Percentiles rank a stretch among this genome's conserved stretches.
Evolutionary conservation across 2,888 invertebrate species (phyloP).

Genomic region (Macrostomum cliftonense): DNA sequence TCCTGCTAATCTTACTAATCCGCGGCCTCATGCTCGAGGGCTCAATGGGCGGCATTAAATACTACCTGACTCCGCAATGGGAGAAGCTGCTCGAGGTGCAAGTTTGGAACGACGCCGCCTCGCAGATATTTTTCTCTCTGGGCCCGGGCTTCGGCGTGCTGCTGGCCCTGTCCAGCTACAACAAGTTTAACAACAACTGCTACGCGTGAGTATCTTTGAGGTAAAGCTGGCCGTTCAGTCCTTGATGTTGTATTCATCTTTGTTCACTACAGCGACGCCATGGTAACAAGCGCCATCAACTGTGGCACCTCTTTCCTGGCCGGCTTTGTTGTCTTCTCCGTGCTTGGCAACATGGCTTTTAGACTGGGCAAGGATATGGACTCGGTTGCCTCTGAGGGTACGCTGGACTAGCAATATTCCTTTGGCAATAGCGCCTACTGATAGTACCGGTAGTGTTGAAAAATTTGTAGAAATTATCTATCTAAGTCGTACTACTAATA

Average conservation of each 20-base stretch:
- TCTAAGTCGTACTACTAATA: too few species aligned
- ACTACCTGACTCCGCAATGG: constrained; percentile 67
- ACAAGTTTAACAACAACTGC: constrained; percentile 72
- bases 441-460: too few species aligned
- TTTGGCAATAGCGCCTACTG: too few species aligned
- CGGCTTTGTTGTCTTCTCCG: constrained; percentile 29
- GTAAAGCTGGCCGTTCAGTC: too few species aligned
- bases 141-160: constrained; percentile 80
- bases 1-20: constrained; percentile 60
- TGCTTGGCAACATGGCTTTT: constrained; percentile 54
- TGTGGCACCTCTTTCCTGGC: constrained; percentile 16
- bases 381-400: constrained; percentile 62
- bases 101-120: constrained; percentile 83
- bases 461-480: too few species aligned
- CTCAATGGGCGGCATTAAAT: constrained; percentile 61
- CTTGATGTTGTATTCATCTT: too few species aligned
- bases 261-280: constrained; percentile 14
- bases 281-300: constrained; percentile 15
- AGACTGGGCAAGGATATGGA: constrained; percentile 66
- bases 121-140: constrained; percentile 77
- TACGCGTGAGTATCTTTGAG: constrained; percentile 42
- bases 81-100: constrained; percentile 55
- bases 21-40: constrained; percentile 69
- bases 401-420: too few species aligned
- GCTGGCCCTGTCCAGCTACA: constrained; percentile 71